A percentile compares a stretch with the other conserved stretches of the same genome.
Evolutionary conservation across 2,113 vertebrate genomes (phyloP).

Genomic region (Syrrhaptes paradoxus): DNA sequence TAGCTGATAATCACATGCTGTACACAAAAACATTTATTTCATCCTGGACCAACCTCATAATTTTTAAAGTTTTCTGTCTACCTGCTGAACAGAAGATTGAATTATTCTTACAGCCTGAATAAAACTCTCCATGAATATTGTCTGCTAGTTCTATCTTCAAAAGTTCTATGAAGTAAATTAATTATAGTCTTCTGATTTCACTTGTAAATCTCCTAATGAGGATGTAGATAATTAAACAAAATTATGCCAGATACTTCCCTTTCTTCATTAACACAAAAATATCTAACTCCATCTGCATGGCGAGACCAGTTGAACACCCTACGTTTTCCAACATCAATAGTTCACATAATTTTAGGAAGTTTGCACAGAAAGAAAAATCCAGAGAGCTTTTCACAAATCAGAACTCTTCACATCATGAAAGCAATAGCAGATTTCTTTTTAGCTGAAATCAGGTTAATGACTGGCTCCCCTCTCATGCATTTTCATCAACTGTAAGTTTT

Average conservation of each 20-base stretch:
- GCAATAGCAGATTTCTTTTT: background rate
- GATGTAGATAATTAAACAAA: background rate
- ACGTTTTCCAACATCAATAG: background rate
- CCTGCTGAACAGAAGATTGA: background rate
- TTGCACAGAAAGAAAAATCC: background rate
- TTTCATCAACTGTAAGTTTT: constrained; percentile 37
- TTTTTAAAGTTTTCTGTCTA: background rate
- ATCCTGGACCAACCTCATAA: accelerated
- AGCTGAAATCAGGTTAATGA: constrained; percentile 29
- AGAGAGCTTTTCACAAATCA: background rate
- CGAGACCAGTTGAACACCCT: background rate
- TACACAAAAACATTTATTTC: background rate
- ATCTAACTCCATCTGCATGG: background rate
- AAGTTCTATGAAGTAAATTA: background rate
- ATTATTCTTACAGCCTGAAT: background rate
- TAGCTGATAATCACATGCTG: background rate
- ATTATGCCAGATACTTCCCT: background rate
- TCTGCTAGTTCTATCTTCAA: background rate
- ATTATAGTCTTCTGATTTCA: background rate
- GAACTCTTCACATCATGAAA: background rate
- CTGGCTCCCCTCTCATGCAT: background rate
- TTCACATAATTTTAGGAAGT: background rate
- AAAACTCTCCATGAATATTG: background rate
- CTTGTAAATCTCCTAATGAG: background rate
- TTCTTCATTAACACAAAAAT: background rate